Evolutionary conservation across 2,113 vertebrate genomes (phyloP).

Genomic region (Mesocricetus auratus): DNA sequence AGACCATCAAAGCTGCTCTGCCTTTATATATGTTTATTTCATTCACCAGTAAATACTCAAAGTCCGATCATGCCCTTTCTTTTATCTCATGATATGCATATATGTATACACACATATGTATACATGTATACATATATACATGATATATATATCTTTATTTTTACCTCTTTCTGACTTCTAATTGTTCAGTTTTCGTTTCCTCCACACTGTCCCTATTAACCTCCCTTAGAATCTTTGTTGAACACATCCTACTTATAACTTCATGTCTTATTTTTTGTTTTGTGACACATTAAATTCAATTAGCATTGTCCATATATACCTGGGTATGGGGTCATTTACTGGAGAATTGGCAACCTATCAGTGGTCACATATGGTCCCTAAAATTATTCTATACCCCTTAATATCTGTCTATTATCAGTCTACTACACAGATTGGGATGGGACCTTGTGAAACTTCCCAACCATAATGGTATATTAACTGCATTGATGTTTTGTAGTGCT

Average conservation of each 20-base stretch:
- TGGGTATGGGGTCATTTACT: neutral
- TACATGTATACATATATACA: neutral
- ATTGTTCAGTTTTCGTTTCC: neutral
- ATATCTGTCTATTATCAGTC: neutral
- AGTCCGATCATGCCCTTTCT: neutral
- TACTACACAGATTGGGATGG: neutral
- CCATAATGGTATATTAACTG: neutral
- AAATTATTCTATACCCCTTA: neutral
- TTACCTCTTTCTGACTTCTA: neutral
- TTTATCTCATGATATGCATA: neutral
- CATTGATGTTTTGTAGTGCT: neutral
- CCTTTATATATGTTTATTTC: neutral
- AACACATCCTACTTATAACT: neutral
- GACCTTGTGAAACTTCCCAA: neutral
- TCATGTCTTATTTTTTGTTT: neutral
- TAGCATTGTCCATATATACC: too few species aligned
- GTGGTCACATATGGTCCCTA: neutral
- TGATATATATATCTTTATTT: neutral
- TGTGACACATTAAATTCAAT: neutral
- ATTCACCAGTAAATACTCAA: neutral
- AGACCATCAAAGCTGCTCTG: neutral
- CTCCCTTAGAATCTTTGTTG: neutral
- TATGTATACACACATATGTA: neutral
- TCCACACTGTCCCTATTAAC: neutral
- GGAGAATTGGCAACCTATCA: neutral